These are phyloP conservation scores for Nothocercus nigrocapillus DNA, from an alignment of 2,113 vertebrate species.

Conservation along the genomic window DNA sequence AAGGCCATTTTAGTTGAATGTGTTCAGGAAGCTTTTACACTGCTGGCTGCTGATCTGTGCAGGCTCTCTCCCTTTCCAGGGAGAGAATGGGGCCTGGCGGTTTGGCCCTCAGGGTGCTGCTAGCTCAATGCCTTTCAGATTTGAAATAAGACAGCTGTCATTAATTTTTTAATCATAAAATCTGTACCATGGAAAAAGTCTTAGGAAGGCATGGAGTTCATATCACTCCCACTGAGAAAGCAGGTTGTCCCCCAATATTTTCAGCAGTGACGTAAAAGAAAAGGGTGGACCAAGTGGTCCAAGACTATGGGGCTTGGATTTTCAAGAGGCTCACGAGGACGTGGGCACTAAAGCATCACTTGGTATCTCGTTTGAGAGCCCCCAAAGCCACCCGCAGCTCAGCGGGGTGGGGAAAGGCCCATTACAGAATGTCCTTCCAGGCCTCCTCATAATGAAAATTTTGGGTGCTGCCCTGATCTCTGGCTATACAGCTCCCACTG, in stretches of 20 bases:
- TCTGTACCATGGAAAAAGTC: background rate
- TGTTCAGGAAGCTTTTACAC: conserved; percentile 41
- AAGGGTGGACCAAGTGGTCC: background rate
- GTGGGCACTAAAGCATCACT: background rate
- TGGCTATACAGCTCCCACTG: background rate
- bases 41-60: background rate
- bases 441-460: background rate
- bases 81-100: too few relatives aligned
- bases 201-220: background rate
- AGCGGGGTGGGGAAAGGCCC: background rate
- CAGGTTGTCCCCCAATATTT: background rate
- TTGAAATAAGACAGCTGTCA: conserved; percentile 24
- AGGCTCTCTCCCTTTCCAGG: background rate
- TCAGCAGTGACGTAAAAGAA: background rate
- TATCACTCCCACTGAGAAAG: background rate
- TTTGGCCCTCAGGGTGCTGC: background rate
- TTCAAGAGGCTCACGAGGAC: background rate
- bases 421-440: background rate
- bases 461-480: background rate
- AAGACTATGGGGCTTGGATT: background rate
- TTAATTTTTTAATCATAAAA: conserved; percentile 34
- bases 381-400: background rate
- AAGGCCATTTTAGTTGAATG: conserved; percentile 48
- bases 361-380: background rate
- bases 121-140: conserved; percentile 27